Conservation (phyloP, 2,888 invertebrate species). For the Toxonevra muliebris region DNA sequence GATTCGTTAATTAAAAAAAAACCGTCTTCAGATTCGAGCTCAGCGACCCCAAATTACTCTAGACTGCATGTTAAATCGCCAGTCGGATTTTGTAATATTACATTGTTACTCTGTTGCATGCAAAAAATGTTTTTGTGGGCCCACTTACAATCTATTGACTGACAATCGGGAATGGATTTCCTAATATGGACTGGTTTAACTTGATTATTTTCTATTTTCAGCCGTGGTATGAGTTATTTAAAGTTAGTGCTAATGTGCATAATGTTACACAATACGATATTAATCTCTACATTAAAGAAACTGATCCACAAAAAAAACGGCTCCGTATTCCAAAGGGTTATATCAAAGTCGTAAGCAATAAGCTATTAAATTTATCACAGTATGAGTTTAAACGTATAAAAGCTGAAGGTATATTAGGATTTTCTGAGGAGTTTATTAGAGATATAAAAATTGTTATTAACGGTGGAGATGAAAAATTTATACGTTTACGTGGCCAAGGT, state of each 20-base stretch:
- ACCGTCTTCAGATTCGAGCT: too few relatives aligned
- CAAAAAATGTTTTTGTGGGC: too few relatives aligned
- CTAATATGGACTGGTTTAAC: not conserved
- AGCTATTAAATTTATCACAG: constrained; percentile 39
- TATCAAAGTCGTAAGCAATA: constrained; percentile 42
- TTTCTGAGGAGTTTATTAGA: constrained; percentile 50
- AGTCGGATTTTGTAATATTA: too few relatives aligned
- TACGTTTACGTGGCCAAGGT: constrained; percentile 54
- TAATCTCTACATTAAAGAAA: constrained; percentile 39
- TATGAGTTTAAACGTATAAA: constrained; percentile 38
- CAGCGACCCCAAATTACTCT: too few relatives aligned
- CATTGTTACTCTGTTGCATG: too few relatives aligned
- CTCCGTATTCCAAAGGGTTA: constrained; percentile 46
- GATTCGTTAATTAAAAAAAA: too few relatives aligned
- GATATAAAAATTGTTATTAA: constrained; percentile 51
- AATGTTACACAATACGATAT: constrained; percentile 50
- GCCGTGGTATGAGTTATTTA: constrained; percentile 57
- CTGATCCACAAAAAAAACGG: constrained; percentile 17
- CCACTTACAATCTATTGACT: too few relatives aligned
- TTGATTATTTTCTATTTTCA: constrained; percentile 30
- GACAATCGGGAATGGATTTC: not conserved
- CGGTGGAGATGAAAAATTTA: constrained; percentile 42
- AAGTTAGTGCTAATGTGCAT: constrained; percentile 40
- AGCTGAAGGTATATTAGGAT: constrained; percentile 50
- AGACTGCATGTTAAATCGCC: too few relatives aligned